Conservation (phyloP, 2,888 invertebrate species). For the Eupeodes luniger region DNA sequence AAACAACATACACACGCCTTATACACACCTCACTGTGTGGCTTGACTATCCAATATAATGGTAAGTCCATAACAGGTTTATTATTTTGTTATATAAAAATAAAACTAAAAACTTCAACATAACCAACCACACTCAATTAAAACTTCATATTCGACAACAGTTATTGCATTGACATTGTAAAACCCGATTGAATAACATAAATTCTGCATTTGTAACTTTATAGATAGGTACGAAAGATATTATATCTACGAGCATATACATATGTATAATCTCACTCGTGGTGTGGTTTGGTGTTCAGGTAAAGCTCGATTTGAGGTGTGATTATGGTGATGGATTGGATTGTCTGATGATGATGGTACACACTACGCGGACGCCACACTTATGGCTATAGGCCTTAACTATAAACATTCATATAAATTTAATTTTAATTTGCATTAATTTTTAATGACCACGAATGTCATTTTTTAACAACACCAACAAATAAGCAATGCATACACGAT, state of each 20-base stretch:
- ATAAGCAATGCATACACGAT: slow-evolving; percentile 25
- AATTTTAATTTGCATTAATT: slow-evolving; percentile 3
- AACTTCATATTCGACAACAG: slow-evolving; percentile 28
- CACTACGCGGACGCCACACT: neutral
- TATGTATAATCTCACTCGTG: neutral
- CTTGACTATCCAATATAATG: neutral
- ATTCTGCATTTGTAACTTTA: slow-evolving; percentile 6
- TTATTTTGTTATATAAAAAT: slow-evolving; percentile 25
- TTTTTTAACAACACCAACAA: neutral
- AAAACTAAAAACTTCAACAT: neutral
- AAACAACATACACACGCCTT: slow-evolving; percentile 17
- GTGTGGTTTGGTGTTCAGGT: neutral
- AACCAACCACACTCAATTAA: slow-evolving; percentile 4
- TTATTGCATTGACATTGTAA: slow-evolving; percentile 68
- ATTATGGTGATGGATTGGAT: slow-evolving; percentile 18
- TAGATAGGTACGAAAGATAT: neutral
- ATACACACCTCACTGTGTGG: neutral
- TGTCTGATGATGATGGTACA: neutral
- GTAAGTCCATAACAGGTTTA: slow-evolving; percentile 34
- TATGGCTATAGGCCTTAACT: no score
- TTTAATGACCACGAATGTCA: slow-evolving; percentile 10
- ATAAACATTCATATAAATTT: no score
- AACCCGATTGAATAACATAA: slow-evolving; percentile 46
- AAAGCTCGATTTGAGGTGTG: neutral
- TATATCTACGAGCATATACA: neutral